Percentiles rank a stretch among this genome's conserved stretches.
Evolutionary conservation across 2,797 vertebrate species (phyloP).

Genomic region (Paguma larvata): DNA sequence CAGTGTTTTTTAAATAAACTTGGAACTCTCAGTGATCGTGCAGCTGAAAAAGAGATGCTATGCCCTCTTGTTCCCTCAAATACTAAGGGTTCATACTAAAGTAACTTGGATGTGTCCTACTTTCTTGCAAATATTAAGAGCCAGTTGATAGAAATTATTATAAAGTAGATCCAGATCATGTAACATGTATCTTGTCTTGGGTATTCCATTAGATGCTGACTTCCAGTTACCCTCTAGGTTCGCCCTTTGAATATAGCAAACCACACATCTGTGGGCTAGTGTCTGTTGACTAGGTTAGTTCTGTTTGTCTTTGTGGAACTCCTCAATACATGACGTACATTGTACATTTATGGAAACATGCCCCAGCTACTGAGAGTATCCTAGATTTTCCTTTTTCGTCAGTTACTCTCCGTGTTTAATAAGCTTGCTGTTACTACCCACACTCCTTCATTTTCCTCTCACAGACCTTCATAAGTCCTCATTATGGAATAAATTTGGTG

Average conservation of each 20-base stretch:
- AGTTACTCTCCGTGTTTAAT: not conserved
- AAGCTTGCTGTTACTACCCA: not conserved
- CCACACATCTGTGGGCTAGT: not conserved
- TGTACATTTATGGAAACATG: not conserved
- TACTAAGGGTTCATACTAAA: not conserved
- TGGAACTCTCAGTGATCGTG: not conserved
- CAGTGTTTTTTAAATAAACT: not conserved
- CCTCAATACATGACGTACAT: not conserved
- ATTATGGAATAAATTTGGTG: conserved; percentile 89
- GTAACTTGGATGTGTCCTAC: not conserved
- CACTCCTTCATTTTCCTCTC: conserved; percentile 53
- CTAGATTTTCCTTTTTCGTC: not conserved
- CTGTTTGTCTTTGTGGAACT: not conserved
- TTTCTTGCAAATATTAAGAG: conserved; percentile 27
- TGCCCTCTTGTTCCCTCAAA: not conserved
- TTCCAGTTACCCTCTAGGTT: not conserved
- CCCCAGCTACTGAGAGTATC: not conserved
- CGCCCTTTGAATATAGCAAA: not conserved
- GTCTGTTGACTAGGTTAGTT: not conserved
- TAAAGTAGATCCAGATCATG: not conserved
- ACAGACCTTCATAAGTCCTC: conserved; percentile 91
- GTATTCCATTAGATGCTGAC: conserved; percentile 13
- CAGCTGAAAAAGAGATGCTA: not conserved
- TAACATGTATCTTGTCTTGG: not conserved
- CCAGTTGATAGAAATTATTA: not conserved